A percentile compares a stretch with the other conserved stretches of the same genome.
phyloP scores from a whole-genome alignment of 2,888 invertebrate genomes.

The Leucozona laternaria region DNA sequence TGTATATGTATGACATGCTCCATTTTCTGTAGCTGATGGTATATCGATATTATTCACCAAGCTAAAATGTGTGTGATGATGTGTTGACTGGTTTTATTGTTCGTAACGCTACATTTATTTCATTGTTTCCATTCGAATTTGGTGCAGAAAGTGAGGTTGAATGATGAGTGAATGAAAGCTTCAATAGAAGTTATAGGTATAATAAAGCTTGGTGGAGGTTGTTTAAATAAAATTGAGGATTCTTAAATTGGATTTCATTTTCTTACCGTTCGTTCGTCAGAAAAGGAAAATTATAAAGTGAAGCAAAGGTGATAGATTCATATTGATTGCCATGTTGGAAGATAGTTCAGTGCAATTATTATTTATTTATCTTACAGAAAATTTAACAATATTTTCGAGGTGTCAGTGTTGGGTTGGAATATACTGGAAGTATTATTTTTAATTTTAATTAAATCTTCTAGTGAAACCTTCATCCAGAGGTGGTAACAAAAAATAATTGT shows the following conservation, averaged over 20 bases:
- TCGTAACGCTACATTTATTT: slow-evolving; percentile 58
- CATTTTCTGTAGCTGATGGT: slow-evolving; percentile 10
- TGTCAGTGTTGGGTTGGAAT: too few relatives aligned
- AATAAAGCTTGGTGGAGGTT: background rate
- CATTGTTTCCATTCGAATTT: slow-evolving; percentile 42
- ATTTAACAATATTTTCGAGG: too few relatives aligned
- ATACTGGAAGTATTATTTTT: too few relatives aligned
- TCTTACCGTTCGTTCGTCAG: background rate
- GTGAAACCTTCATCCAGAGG: too few relatives aligned
- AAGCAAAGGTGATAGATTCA: background rate
- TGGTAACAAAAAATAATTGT: too few relatives aligned
- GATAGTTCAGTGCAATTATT: too few relatives aligned
- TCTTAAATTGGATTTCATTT: slow-evolving; percentile 3
- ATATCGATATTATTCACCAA: slow-evolving; percentile 52
- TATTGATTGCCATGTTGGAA: too few relatives aligned
- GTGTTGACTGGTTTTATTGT: slow-evolving; percentile 63
- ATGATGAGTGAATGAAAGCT: slow-evolving; percentile 8
- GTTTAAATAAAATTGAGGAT: background rate
- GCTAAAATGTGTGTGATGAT: slow-evolving; percentile 56
- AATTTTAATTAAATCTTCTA: too few relatives aligned
- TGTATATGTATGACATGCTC: slow-evolving; percentile 28
- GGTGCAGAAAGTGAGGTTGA: slow-evolving; percentile 22
- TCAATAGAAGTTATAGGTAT: slow-evolving; percentile 5
- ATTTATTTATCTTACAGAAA: too few relatives aligned
- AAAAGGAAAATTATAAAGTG: background rate